These are phyloP conservation scores for Boleophthalmus pectinirostris DNA, from an alignment of 2,113 vertebrate genomes.

Conservation along the genomic window DNA sequence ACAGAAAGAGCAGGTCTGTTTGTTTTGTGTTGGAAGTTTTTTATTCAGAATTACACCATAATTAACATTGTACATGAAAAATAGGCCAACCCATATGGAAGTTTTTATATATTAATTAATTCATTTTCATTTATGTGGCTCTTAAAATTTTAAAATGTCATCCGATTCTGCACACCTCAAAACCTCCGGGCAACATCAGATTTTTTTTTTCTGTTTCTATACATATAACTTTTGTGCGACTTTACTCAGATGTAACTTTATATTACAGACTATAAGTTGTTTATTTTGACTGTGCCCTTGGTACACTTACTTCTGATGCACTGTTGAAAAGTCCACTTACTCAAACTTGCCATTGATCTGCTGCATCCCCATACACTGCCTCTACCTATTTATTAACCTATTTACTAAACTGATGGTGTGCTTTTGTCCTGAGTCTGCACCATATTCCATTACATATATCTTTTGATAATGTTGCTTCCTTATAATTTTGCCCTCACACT, in stretches of 20 bases:
- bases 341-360: background rate
- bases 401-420: background rate
- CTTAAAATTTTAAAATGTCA: too few species aligned
- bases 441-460: constrained; percentile 1
- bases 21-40: background rate
- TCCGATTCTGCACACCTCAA: too few species aligned
- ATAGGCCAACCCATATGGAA: too few species aligned
- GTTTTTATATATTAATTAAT: too few species aligned
- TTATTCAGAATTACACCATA: too few species aligned
- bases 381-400: background rate
- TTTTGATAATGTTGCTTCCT: background rate
- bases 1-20: background rate
- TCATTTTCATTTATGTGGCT: too few species aligned
- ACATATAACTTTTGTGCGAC: too few species aligned
- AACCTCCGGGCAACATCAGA: too few species aligned
- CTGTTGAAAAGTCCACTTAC: background rate
- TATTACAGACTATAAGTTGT: too few species aligned
- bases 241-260: too few species aligned
- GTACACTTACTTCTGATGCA: background rate
- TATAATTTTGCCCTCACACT: background rate
- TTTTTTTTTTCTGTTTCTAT: too few species aligned
- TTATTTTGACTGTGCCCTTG: background rate
- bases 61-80: too few species aligned
- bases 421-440: background rate
- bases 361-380: background rate